Evolutionary conservation across 2,888 invertebrate species (phyloP).

Genomic region (Aphrophora alni): DNA sequence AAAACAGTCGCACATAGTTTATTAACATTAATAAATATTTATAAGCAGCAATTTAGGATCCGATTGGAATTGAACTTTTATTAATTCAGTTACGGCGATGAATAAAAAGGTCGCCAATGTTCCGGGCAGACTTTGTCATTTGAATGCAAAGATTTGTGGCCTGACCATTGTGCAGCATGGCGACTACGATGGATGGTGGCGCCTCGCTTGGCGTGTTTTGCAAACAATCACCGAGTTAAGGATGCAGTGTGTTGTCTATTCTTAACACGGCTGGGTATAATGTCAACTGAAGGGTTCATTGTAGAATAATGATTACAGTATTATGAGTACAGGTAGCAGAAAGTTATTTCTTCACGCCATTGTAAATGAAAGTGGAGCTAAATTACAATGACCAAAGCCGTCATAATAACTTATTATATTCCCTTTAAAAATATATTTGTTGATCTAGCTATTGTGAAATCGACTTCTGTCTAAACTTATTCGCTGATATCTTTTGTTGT

Average conservation of each 20-base stretch:
- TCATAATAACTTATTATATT: no score
- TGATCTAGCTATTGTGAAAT: no score
- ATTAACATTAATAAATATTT: constrained; percentile 32
- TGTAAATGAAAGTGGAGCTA: no score
- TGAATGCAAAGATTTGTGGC: constrained; percentile 35
- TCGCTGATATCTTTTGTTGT: no score
- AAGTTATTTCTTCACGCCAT: no score
- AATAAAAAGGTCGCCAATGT: constrained; percentile 12
- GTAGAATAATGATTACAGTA: neutral
- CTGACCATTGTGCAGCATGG: constrained; percentile 34
- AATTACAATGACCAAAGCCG: no score
- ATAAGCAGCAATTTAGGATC: constrained; percentile 36
- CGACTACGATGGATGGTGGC: constrained; percentile 38
- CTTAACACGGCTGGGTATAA: neutral
- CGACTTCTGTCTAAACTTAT: no score
- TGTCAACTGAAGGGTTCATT: neutral
- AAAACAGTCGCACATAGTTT: constrained; percentile 18
- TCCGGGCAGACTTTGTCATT: constrained; percentile 22
- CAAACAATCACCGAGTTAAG: constrained; percentile 34
- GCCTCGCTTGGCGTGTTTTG: constrained; percentile 33
- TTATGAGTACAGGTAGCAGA: neutral
- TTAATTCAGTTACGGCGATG: constrained; percentile 25
- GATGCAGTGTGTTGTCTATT: constrained; percentile 18
- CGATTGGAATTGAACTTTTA: constrained; percentile 32
- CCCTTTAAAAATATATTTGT: no score